Base-by-base conservation (phyloP, 2,888 invertebrate species). In the Noctua pronuba region DNA sequence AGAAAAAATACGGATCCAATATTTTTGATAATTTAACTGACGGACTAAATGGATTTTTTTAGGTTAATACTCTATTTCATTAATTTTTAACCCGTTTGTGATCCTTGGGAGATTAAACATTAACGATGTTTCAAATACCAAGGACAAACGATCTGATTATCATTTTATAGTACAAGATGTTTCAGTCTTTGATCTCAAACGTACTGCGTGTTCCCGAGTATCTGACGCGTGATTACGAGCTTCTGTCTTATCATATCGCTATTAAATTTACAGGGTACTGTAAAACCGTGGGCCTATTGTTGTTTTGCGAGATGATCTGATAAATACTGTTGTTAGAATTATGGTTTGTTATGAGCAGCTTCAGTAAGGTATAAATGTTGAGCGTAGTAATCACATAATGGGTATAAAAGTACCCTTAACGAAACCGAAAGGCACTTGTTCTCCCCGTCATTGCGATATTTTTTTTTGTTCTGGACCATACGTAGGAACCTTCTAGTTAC, bases 191-290 rank as follows among this genome's bases (percentile, higher is more conserved):
- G 65, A 72, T 76, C 60, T 72, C 8, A 28, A 71, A 49, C 52
- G 24, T 64, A 60, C 31, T 73, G 74, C 68, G 62, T 65, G 71
- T 55, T 66, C 11, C 24, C 46, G 8, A 21, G 35, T 35, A 44
- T 28, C 52, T 68, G 35, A 73, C 46, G 31, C 44, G 62, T 79
- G 68, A 55, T 70, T 66, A 69, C 41, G 38, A 67, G 38, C 3
- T 10, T 52, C 0, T 0, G 67, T 38, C 35, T 77, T 77, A 84
- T 84, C 81, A 44, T 18, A 28, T 21, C 0, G 73, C 46, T 44
- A 77, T 80, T 65, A 75, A 75, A 81, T 24, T 77, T 73, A 75
- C 58, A 49, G 58, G 44, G 16, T 60, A 71, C 62, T 52, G 52
- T 75, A n/a, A 60, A 77, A 62, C 66, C 58, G 13, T 58, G 13